phyloP scores from a whole-genome alignment of 2,888 invertebrate genomes.

The Dioctria linearis region DNA sequence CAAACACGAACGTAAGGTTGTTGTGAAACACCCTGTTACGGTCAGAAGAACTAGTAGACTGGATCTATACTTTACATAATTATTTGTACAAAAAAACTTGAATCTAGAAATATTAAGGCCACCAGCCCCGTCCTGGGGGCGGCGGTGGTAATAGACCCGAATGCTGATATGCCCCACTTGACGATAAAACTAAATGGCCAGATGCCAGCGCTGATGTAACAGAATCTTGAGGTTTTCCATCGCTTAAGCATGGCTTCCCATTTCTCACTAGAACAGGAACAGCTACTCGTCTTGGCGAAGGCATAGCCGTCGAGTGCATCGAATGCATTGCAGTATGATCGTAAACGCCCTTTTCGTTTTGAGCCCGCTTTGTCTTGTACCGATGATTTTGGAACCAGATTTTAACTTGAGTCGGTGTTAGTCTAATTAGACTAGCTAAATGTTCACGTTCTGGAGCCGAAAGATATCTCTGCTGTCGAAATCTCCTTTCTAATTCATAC shows the following conservation, averaged over 20 bases:
- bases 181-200: conserved; percentile 72
- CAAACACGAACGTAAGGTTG: background rate
- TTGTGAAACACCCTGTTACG: background rate
- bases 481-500: conserved; percentile 94
- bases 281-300: conserved; percentile 92
- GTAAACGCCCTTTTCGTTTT: conserved; percentile 90
- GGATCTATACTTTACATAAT: conserved; percentile 17
- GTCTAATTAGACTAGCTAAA: conserved; percentile 91
- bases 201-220: conserved; percentile 66
- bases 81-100: background rate
- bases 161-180: conserved; percentile 69
- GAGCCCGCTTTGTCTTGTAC: conserved; percentile 98
- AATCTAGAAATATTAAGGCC: conserved; percentile 69
- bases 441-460: conserved; percentile 99
- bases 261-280: conserved; percentile 96
- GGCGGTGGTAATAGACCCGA: conserved; percentile 65
- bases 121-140: conserved; percentile 65
- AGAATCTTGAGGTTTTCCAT: conserved; percentile 70
- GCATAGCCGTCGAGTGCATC: conserved; percentile 74
- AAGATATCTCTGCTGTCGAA: conserved; percentile 95
- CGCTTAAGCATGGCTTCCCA: conserved; percentile 89
- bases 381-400: conserved; percentile 99
- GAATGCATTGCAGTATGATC: conserved; percentile 71
- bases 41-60: background rate
- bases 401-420: conserved; percentile 98